Conservation (phyloP, 35 echinoderm and acorn worm species). For the Nesometra sesokonis region DNA sequence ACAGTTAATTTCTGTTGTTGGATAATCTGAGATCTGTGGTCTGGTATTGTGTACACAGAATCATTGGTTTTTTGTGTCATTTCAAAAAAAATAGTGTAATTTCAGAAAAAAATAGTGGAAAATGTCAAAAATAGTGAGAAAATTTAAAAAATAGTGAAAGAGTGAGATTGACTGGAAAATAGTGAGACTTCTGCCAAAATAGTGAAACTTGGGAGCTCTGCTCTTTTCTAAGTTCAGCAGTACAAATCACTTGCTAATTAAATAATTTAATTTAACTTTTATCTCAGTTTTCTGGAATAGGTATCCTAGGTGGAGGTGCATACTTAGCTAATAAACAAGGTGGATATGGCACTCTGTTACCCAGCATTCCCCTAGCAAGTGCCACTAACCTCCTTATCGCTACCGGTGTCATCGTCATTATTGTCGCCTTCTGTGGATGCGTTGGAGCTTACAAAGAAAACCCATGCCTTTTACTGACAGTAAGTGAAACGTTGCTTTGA, state of each 20-base stretch:
- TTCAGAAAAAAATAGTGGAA: too few species aligned
- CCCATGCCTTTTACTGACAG: not conserved
- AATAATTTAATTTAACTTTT: not conserved
- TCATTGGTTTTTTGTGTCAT: too few species aligned
- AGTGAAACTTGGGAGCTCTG: too few species aligned
- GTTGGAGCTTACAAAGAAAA: slow-evolving; percentile 10
- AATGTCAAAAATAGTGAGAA: too few species aligned
- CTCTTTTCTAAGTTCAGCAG: too few species aligned
- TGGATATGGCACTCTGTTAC: not conserved
- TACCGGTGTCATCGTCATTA: not conserved
- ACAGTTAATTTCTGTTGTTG: too few species aligned
- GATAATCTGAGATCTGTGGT: too few species aligned
- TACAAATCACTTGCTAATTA: not conserved
- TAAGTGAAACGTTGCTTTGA: not conserved
- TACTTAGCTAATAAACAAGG: not conserved
- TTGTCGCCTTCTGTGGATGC: slow-evolving; percentile 1
- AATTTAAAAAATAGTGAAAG: too few species aligned
- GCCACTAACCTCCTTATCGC: slow-evolving; percentile 5
- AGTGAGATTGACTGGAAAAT: too few species aligned
- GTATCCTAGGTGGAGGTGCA: not conserved
- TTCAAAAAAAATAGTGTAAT: too few species aligned
- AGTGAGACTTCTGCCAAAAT: too few species aligned
- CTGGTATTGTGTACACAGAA: too few species aligned
- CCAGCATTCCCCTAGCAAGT: not conserved
- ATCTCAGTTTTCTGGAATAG: slow-evolving; percentile 1